Base-by-base conservation (phyloP, 1,140 invertebrate genomes). In the Euwallacea similis region DNA sequence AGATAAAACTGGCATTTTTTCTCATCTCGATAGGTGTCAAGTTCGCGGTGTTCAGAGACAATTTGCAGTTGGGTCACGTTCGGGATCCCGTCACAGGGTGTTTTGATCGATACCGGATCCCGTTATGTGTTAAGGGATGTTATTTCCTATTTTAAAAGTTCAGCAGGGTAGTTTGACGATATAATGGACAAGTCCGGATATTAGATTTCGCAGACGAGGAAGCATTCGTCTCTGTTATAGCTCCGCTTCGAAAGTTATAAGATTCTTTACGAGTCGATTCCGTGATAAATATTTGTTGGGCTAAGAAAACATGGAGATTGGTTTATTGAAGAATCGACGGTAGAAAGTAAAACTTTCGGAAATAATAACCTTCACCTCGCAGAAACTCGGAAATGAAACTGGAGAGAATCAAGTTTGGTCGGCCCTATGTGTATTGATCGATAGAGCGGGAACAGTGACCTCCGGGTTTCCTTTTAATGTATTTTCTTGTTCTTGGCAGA, bases 61-160 rank as follows among this genome's bases (percentile, higher is more conserved):
- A 50, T 50, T 50, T 50, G 46, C 46, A 58, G 55, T 58, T 21
- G 13, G 55, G n/a, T 58, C 55, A 58, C 55, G 55, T 16, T 58
- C 16, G 4, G 55, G 55, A 58, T 58, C n/a, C 9, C 6, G 10
- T 15, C n/a, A n/a, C n/a, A n/a, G 55, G 21, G 4, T 33, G 21
- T 33, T 33, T 33, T 33, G 21, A 33, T 33, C 21, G 21, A 33
- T 33, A 33, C 21, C 13, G 10, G 55, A n/a, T 58, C 55, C 7
- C n/a, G 21, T 58, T 58, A 58, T 58, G 55, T 58, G 55, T 33
- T 9, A 15, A 7, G 21, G 55, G 55, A 33, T 58, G 55, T 58
- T 58, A 58, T 58, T 58, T 58, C 55, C 55, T 58, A 58, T 50
- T 58, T 58, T 58, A 58, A 58, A 58, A 58, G 55, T 58, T 58